Evolutionary conservation across 2,113 vertebrate species (phyloP), one percentile per base, ranked within the genome.

Genomic region (Corythaeola cristata): DNA sequence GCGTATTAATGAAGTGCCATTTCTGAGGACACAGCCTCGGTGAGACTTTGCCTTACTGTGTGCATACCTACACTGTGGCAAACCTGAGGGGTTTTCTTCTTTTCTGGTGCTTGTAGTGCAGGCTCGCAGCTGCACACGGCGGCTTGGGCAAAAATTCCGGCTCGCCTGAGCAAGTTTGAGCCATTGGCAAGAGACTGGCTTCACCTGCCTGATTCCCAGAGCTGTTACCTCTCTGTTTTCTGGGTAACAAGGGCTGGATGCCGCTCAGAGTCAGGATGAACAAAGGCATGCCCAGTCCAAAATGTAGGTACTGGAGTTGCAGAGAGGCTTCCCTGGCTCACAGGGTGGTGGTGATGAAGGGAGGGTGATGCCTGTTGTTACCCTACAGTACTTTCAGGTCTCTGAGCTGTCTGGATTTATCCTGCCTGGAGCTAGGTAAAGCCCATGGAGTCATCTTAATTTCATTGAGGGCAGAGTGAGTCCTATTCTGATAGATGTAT

Each of bases 21-120:
- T 18, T 75, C 37, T 35, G 67, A 63, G 41, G 30, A 32, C 18
- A 18, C 18, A 69, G 56, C 13, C 15, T 37, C 8, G 19, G 4
- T 1, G 3, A 12, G 27, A 67, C 24, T 58, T 30, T 50, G 32
- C 39, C 5, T 53, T 56, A 8, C n/a, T 47, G 62, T 27, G 47
- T 0, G 6, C 30, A 26, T 41, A 37, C 27, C 7, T n/a, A 15
- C 0, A 1, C 20, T 67, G 3, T 14, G 0, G 1, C 20, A n/a
- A 83, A 7, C 30, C 23, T n/a, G 21, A 23, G 23, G 32, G 3
- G 2, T 1, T 58, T 64, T 63, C 58, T 50, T 44, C 44, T 11
- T 44, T 76, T 23, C 39, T 69, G 35, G 13, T 77, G 24, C 18
- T 39, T 1, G 1, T n/a, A 19, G 18, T 79, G 33, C 2, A 0